Base-by-base conservation (phyloP, 2,888 invertebrate species). In the Dastarcus helophoroides region DNA sequence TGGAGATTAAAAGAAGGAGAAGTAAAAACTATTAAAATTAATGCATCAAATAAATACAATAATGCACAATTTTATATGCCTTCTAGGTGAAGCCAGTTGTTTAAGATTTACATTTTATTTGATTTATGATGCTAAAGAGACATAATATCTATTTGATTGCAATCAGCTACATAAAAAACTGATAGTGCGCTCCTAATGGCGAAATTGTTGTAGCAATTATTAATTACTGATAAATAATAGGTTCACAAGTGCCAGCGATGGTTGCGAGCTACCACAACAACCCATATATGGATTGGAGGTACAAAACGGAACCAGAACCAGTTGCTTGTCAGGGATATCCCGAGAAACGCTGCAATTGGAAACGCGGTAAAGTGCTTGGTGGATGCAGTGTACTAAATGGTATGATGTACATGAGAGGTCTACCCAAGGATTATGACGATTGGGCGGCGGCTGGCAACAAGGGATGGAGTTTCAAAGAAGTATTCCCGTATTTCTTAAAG, bases 381-480 rank as follows among this genome's bases (percentile, higher is more conserved):
- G 85, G 84, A 0, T 71, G 71, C 42, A 71, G 74, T 25, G 76
- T 75, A 0, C 70, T 79, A 30, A 82, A 86, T 51, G 84, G 84
- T 1, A 86, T 86, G 85, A 82, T 80, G 74, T 85, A 85, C 55
- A 76, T 79, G 57, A 66, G 85, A 12, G 85, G 85, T 0, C 76
- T 79, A 43, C 68, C 76, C 0, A 68, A 65, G 2, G 85, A 85
- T 60, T 85, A 78, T 58, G 76, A 84, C 49, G 67, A 71, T 5
- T 85, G 85, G 85, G 79, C 69, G 3, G 65, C 64, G 8, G 68
- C 73, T 36, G 84, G 84, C 1, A 82, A 81, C 19, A 50, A 59
- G 0, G 81, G 79, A n/a, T 85, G 85, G 85, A 67, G 73, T 3
- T 85, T 80, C 71, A 65, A 67, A n/a, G 78, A 83, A 24, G 73